These are phyloP conservation scores for Cyphomyrus plagiostoma DNA, from an alignment of 2,113 vertebrate genomes.

Conservation along the genomic window DNA sequence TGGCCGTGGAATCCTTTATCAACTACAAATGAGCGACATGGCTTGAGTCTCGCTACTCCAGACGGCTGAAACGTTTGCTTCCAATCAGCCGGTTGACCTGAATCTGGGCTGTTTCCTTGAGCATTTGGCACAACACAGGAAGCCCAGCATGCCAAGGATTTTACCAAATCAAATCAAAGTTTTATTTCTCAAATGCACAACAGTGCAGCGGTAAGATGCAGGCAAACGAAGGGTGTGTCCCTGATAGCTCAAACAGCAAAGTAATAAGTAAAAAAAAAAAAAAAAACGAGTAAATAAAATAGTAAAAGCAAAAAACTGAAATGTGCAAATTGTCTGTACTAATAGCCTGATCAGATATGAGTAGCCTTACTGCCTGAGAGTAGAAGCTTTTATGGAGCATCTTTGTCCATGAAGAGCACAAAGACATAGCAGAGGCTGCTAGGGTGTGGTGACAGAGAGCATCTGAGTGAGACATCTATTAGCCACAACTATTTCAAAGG, in stretches of 20 bases:
- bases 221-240: not conserved
- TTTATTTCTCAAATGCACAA: not conserved
- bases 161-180: not conserved
- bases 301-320: not conserved
- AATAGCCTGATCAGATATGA: not conserved
- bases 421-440: not conserved
- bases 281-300: not conserved
- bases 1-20: not conserved
- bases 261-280: not conserved
- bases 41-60: not conserved
- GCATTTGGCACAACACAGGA: not conserved
- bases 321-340: not conserved
- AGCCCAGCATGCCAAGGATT: not conserved
- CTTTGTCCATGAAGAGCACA: not conserved
- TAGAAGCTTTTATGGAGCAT: not conserved
- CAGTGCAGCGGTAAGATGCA: not conserved
- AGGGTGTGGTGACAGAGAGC: not conserved
- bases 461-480: not conserved
- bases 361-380: not conserved
- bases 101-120: not conserved
- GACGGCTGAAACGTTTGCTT: not conserved
- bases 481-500: not conserved
- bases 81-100: not conserved
- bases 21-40: not conserved
- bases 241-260: not conserved